Percentiles rank a stretch among this genome's conserved stretches.
phyloP scores from a whole-genome alignment of 2,888 invertebrate species.

The Timandra comae region DNA sequence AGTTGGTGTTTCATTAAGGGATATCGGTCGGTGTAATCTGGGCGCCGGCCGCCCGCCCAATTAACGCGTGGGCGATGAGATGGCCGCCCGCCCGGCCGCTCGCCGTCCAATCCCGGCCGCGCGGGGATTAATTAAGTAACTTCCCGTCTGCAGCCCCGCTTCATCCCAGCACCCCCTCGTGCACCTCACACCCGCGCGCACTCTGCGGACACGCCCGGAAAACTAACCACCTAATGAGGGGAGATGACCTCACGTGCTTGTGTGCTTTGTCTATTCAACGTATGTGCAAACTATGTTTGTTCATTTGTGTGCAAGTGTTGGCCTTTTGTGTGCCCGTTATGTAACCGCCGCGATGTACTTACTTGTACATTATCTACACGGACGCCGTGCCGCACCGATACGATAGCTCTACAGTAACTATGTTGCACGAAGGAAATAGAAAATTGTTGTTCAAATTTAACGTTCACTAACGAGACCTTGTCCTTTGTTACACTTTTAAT shows the following conservation, averaged over 20 bases:
- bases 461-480: constrained; percentile 24
- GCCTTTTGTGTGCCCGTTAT: constrained; percentile 63
- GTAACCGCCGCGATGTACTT: constrained; percentile 38
- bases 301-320: constrained; percentile 59
- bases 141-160: constrained; percentile 57
- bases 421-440: constrained; percentile 21
- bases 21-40: constrained; percentile 50
- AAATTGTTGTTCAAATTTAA: constrained; percentile 23
- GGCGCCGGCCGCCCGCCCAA: constrained; percentile 63
- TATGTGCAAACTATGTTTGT: constrained; percentile 59
- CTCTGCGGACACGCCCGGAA: constrained; percentile 76
- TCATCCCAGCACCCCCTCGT: constrained; percentile 34
- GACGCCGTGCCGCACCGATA: constrained; percentile 24
- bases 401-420: constrained; percentile 17
- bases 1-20: constrained; percentile 62
- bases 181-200: constrained; percentile 54
- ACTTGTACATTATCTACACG: constrained; percentile 34
- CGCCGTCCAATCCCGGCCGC: constrained; percentile 72
- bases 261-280: constrained; percentile 65
- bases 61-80: constrained; percentile 73
- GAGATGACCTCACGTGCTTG: constrained; percentile 75
- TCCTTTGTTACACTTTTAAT: constrained; percentile 20
- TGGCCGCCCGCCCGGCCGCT: constrained; percentile 56
- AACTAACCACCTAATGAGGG: constrained; percentile 78
- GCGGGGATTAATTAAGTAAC: constrained; percentile 76